Base-by-base conservation (phyloP, 1,140 invertebrate genomes). In the Drosophila lowei region DNA sequence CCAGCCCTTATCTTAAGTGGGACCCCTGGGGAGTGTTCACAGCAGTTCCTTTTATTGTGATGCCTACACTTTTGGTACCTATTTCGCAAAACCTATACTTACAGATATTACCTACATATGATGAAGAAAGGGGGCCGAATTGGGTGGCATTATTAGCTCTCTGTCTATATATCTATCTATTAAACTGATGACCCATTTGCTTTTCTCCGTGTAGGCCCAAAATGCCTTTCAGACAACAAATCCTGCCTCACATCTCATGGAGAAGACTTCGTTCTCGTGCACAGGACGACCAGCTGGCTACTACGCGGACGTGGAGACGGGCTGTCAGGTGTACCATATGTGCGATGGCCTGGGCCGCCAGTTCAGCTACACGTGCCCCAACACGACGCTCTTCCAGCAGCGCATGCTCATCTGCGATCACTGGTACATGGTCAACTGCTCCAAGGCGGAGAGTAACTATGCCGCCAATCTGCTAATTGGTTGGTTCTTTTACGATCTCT, bases 341-440 rank as follows among this genome's bases (percentile, higher is more conserved):
- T 96, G 95, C 78, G 95, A 95, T 83, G 94, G 93, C 6, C 92
- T 95, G 42, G 94, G 94, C 1, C 90, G 94, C 1, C 94, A 95
- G 90, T 96, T 95, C 91, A 95, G 94, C 79, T 96, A 96, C 92
- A 92, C 93, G 2, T 96, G 95, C 80, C 95, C 95, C 7, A 95
- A 95, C 90, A 94, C 94, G 4, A 96, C 95, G 9, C 93, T 96
- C 18, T 96, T 96, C 92, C 95, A 96, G 90, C 95, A 96, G 90
- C 92, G 95, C 23, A 95, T 95, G 94, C 92, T 96, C 57, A 94
- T 96, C 76, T 96, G 95, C 77, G 95, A 96, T 88, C 95, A 96
- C 85, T 96, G 95, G 94, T 96, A 95, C 81, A 95, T 95, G 94
- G 95, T 96, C n/a, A 95, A 96, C 91, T 96, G 95, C 77, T 94